Evolutionary conservation across 2,797 vertebrate species (phyloP), one percentile per base, ranked within the genome.

Genomic region (Gastrophryne carolinensis): DNA sequence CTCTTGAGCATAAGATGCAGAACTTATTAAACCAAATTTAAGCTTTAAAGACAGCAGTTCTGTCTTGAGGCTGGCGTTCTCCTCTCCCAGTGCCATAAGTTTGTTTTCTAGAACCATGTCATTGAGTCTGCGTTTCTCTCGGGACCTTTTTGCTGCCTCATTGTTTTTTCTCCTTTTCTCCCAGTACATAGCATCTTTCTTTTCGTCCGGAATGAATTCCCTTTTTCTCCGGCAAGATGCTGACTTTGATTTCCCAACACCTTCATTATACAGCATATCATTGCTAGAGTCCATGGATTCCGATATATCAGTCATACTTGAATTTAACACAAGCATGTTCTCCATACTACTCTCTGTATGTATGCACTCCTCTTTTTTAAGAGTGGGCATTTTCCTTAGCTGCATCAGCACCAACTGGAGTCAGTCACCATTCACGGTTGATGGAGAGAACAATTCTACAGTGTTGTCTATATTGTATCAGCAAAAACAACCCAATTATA

Each of bases 41-140:
- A 97, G 83, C 84, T 99, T 99, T 60, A 99, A 76, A 0, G 95
- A 92, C 58, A 99, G 91, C 80, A 99, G 87, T 82, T 99, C 97
- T 0, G 95, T 91, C 84, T 94, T 98, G 47, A 99, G 87, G 63
- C 93, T 93, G 37, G 95, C 91, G 3, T 99, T 99, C 80, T 99
- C 97, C 80, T 98, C 94, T 23, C 96, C 96, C 11, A 99, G 89
- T 0, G 92, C 96, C 82, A 98, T 92, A 69, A 99, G 87, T 84
- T 97, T 97, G 89, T 93, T 98, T 89, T 99, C 97, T 15, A 99
- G 88, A 78, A 99, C 97, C 90, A 99, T 93, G 87, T 99, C 96
- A 5, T 98, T 98, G 60, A 98, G 87, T 8, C 97, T 87, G 0
- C 97, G 88, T 81, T 98, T 99, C 88, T 99, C 97, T 69, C 97